A percentile compares a stretch with the other conserved stretches of the same genome.
phyloP scores from a whole-genome alignment of 1,140 invertebrate genomes.

The Megathymus violae region DNA sequence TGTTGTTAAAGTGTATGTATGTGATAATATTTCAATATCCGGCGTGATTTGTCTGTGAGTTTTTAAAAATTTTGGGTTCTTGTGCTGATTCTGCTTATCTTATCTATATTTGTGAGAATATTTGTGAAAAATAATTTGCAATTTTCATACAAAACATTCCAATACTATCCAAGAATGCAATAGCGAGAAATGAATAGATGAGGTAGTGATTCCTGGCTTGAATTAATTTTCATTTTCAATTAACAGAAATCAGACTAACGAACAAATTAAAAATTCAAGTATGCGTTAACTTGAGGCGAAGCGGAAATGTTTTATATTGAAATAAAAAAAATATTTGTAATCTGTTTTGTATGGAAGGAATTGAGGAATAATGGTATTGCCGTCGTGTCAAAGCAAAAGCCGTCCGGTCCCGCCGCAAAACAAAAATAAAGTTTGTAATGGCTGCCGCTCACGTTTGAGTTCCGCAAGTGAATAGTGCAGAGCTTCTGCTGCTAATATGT shows the following conservation, averaged over 20 bases:
- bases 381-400: slow-evolving; percentile 15
- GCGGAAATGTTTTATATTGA: slow-evolving; percentile 3
- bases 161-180: no score
- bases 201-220: background rate
- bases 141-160: no score
- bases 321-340: background rate
- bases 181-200: no score
- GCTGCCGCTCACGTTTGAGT: background rate
- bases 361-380: slow-evolving; percentile 15
- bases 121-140: no score
- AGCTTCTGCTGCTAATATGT: no score
- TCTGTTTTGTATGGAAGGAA: slow-evolving; percentile 4
- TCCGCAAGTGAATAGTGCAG: background rate
- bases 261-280: slow-evolving; percentile 17
- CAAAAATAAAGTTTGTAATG: slow-evolving; percentile 6
- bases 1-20: no score
- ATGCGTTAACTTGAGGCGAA: background rate
- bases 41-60: no score
- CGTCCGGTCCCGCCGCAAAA: background rate
- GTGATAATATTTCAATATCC: no score
- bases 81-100: no score
- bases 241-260: background rate
- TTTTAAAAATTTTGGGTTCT: no score
- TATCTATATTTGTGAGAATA: no score
- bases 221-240: slow-evolving; percentile 10